Evolutionary conservation across 1,140 invertebrate genomes (phyloP), one percentile per base, ranked within the genome.

Genomic region (Drosophila chauvacae): DNA sequence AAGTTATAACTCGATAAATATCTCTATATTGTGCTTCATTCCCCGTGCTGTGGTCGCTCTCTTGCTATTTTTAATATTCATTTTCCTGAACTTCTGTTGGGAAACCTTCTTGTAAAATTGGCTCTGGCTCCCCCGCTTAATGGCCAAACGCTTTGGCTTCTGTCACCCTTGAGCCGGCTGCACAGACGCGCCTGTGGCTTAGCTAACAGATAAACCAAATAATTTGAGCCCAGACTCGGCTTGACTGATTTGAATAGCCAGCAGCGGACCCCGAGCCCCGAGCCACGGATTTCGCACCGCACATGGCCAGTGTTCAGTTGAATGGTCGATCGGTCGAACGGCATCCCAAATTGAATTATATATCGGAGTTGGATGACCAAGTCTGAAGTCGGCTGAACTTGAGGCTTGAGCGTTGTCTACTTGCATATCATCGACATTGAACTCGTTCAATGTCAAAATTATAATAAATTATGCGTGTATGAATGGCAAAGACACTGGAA

Each of bases 371-470:
- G 53, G 30, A 42, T 45, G 61, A 48, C 68, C 64, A 71, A 71
- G 68, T 51, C 66, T 33, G 53, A 39, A 64, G 62, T 61, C 62
- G 39, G 44, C 44, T 72, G 66, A 72, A 72, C 69, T 72, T 72
- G 65, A 50, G 48, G 35, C 26, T 48, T n/a, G 28, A 33, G 30
- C 59, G 60, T 44, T 69, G 76, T 71, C 65, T 77, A 74, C 74
- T 63, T 83, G 83, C 80, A 87, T 88, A 87, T 60, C 51, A 53
- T 81, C 81, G 86, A 90, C 86, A 90, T 90, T 90, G 86, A 90
- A 90, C 81, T 79, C 80, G 76, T 90, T 90, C 86, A 90, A 90
- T 90, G 86, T 86, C 86, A 90, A 74, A 73, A 86, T 90, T 90
- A 87, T 77, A 77, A 87, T 86, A 86, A 86, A 87, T 82, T 86